Conservation (phyloP, 92 coral and sea anemone species). For the Isaurus tuberculatus region DNA sequence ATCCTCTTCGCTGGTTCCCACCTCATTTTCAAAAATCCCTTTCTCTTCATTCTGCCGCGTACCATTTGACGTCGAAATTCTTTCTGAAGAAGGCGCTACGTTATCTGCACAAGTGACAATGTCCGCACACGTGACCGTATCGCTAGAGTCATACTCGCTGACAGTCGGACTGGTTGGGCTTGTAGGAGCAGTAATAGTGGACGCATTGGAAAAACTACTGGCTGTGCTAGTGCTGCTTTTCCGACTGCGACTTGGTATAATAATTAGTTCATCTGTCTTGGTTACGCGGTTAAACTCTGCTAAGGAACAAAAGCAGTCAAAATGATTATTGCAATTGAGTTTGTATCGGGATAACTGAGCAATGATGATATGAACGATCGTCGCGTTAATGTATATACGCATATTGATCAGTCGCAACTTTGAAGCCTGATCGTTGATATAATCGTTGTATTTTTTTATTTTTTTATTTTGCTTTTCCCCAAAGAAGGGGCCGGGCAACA, state of each 20-base stretch:
- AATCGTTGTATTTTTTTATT: too few relatives aligned
- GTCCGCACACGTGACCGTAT: conserved; percentile 27
- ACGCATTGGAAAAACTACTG: conserved; percentile 74
- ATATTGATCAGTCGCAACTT: too few relatives aligned
- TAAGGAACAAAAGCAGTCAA: neutral
- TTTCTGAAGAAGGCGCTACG: neutral
- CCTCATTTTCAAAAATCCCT: neutral
- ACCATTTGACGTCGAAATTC: neutral
- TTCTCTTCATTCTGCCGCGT: neutral
- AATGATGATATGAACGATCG: too few relatives aligned
- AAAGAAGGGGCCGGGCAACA: too few relatives aligned
- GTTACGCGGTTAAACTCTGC: neutral
- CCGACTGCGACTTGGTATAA: conserved; percentile 39
- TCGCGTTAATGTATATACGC: too few relatives aligned
- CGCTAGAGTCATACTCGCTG: conserved; percentile 51
- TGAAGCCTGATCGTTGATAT: too few relatives aligned
- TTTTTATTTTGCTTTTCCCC: too few relatives aligned
- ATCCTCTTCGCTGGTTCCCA: neutral
- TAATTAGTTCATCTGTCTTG: conserved; percentile 32
- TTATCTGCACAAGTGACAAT: conserved; percentile 20
- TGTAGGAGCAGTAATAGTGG: conserved; percentile 63
- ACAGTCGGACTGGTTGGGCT: conserved; percentile 57
- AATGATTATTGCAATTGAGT: neutral
- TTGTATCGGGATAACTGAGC: too few relatives aligned
- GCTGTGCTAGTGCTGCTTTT: conserved; percentile 58